phyloP scores from a whole-genome alignment of 1,140 invertebrate genomes.

The Charaxes varanes region DNA sequence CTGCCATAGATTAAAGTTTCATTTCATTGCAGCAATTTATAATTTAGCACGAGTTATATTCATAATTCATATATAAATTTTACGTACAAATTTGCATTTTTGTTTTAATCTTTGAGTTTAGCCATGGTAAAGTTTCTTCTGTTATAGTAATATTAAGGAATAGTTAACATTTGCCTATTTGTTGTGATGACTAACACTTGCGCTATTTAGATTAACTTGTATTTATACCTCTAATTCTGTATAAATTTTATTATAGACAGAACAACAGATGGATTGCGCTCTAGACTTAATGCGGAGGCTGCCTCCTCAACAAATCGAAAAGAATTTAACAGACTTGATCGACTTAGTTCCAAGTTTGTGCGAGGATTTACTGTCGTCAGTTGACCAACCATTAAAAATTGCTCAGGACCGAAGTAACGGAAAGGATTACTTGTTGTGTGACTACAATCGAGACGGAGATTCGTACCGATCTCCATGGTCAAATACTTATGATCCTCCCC shows the following conservation, averaged over 20 bases:
- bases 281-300: conserved; percentile 98
- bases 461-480: conserved; percentile 99
- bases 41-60: conserved; percentile 9
- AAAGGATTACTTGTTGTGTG: conserved; percentile 98
- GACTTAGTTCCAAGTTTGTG: conserved; percentile 96
- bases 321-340: conserved; percentile 97
- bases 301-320: conserved; percentile 99
- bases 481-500: conserved; percentile 97
- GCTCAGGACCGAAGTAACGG: conserved; percentile 95
- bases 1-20: too few species aligned
- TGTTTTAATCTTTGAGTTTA: conserved; percentile 15
- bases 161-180: conserved; percentile 7
- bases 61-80: conserved; percentile 4
- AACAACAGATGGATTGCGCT: conserved; percentile 98
- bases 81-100: conserved; percentile 4
- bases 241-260: conserved; percentile 81
- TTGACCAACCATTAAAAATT: conserved; percentile 99
- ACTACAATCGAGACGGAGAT: conserved; percentile 98
- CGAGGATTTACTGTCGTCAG: conserved; percentile 97
- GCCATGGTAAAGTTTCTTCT: conserved; percentile 21
- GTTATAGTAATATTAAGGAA: not conserved
- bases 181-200: conserved; percentile 67
- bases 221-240: conserved; percentile 21
- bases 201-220: conserved; percentile 25
- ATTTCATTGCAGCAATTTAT: conserved; percentile 8